Base-by-base conservation (phyloP, 2,113 vertebrate genomes). In the Odocoileus hemionus region DNA sequence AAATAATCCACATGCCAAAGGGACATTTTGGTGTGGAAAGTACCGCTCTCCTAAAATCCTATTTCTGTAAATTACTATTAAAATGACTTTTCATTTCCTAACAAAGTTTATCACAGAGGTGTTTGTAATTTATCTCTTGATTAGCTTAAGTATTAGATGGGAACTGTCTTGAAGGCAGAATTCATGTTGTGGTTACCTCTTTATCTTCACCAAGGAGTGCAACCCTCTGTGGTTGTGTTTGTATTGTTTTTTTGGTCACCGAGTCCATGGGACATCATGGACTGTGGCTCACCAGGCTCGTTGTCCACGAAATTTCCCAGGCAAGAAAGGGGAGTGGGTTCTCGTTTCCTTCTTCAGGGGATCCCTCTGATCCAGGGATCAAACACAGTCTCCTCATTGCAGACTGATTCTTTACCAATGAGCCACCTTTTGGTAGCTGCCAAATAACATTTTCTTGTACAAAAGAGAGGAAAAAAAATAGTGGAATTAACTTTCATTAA, bases 81-180 rank as follows among this genome's bases (percentile, higher is more conserved):
- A 43, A 1, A 15, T 67, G 47, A 95, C 36, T 28, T 87, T 84
- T 55, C 64, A 84, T 70, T 79, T 88, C 15, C 28, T 79, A 55
- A 39, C 7, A 39, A 45, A 60, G 33, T 60, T 60, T 47, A 14
- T 94, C 10, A 39, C 36, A 60, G 39, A 86, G 1, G 23, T 54
- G 19, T 64, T 91, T 92, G 14, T 36, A 85, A 70, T 64, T 95
- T 45, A 26, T 67, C 28, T 92, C 33, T 64, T 94, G 13, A 87
- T 82, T 86, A 86, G 25, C 30, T 64, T 84, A 89, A 76, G 45
- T 39, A n/a, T 61, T 89, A 67, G 3, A 67, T 50, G 25, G 3
- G 33, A 91, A 47, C 12, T 9, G 1, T 36, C 30, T 86, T 97
- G 50, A 60, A n/a, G 23, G 21, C 33, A 86, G 6, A 83, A 0